phyloP scores from a whole-genome alignment of 1,140 invertebrate species.

The Lepidurus apus region DNA sequence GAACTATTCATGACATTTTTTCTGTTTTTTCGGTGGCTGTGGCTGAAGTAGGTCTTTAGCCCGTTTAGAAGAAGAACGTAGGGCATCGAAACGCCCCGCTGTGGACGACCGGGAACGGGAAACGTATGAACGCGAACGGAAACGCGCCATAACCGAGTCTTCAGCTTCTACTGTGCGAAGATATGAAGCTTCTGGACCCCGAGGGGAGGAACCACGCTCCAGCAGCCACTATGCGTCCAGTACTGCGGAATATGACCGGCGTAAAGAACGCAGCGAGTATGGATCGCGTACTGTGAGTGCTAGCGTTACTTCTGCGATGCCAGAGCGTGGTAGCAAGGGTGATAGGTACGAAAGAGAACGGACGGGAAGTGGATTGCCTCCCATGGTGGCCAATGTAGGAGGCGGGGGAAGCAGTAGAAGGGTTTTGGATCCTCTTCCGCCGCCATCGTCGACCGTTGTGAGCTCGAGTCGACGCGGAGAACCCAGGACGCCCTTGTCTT shows the following conservation, averaged over 20 bases:
- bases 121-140: neutral
- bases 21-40: neutral
- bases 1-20: neutral
- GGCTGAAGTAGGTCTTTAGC: slow-evolving; percentile 25
- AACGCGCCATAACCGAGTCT: neutral
- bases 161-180: neutral
- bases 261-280: slow-evolving; percentile 3
- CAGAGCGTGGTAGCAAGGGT: slow-evolving; percentile 20
- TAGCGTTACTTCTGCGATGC: neutral
- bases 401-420: neutral
- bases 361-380: neutral
- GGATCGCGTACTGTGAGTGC: neutral
- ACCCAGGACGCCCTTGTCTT: neutral
- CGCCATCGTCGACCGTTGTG: neutral
- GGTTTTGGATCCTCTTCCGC: neutral
- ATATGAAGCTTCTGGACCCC: slow-evolving; percentile 21
- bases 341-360: neutral
- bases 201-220: slow-evolving; percentile 12
- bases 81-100: slow-evolving; percentile 36
- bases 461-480: slow-evolving; percentile 7
- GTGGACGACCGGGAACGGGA: slow-evolving; percentile 35
- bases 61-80: slow-evolving; percentile 37
- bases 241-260: neutral
- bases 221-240: slow-evolving; percentile 26
- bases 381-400: neutral